These are phyloP conservation scores for Camarhynchus parvulus DNA, from an alignment of 2,113 vertebrate genomes.

Conservation along the genomic window DNA sequence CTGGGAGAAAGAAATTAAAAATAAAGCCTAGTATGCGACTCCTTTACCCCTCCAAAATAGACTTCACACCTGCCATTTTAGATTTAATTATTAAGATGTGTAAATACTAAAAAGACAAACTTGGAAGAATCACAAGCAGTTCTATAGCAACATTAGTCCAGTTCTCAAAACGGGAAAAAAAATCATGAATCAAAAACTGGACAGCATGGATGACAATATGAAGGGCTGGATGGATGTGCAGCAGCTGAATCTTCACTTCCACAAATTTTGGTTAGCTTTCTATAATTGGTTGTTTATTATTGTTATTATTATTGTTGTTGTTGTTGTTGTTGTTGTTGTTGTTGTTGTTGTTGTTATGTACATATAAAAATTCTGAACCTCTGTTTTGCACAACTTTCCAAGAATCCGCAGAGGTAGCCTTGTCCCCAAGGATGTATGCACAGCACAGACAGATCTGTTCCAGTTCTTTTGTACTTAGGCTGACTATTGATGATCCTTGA, in stretches of 20 bases:
- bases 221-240: background rate
- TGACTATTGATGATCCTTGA: background rate
- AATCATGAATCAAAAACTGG: background rate
- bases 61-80: background rate
- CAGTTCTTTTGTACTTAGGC: background rate
- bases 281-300: background rate
- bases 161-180: background rate
- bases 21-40: background rate
- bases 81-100: background rate
- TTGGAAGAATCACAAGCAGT: background rate
- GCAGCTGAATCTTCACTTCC: background rate
- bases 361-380: background rate
- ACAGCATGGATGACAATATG: background rate
- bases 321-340: too few species aligned
- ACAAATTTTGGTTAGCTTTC: background rate
- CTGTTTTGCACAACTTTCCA: background rate
- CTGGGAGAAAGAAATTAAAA: background rate
- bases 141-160: background rate
- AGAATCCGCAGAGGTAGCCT: background rate
- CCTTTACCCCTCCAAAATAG: accelerated
- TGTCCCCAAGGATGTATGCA: background rate
- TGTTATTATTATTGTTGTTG: background rate
- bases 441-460: background rate
- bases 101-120: background rate
- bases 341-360: background rate